Base-by-base conservation (phyloP, 1,140 invertebrate genomes). In the Glomeris maerens region DNA sequence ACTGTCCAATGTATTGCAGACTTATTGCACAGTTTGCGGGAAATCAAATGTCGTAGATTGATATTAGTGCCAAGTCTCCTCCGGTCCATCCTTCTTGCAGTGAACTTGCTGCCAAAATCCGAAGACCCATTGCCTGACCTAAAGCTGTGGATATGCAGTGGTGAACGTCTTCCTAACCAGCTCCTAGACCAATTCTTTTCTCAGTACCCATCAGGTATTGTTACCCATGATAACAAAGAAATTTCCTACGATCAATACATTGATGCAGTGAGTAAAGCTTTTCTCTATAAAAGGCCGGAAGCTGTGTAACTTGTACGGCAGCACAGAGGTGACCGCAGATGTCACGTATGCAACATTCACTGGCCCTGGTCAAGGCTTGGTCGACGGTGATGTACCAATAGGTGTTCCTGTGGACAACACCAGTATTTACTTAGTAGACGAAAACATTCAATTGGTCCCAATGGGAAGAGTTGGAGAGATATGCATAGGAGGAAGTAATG, bases 221-320 rank as follows among this genome's bases (percentile, higher is more conserved):
- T n/a, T n/a, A n/a, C n/a, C n/a, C n/a, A n/a, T n/a, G n/a, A n/a
- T n/a, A n/a, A n/a, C n/a, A n/a, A n/a, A n/a, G n/a, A n/a, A n/a
- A n/a, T n/a, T n/a, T n/a, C n/a, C n/a, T n/a, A n/a, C n/a, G n/a
- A n/a, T n/a, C n/a, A n/a, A n/a, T n/a, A n/a, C n/a, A n/a, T n/a
- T n/a, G n/a, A n/a, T n/a, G n/a, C 78, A 1, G 68, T 89, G 0
- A 66, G 76, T 1, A 70, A 76, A 4, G 64, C 77, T 0, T 59
- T 88, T 14, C 80, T 79, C 0, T 62, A 74, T 66, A 2, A 64
- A 70, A 47, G 67, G 71, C 2, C 76, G 78, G 50, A 68, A 72
- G 14, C 62, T 90, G 5, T 83, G 79, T 42, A 92, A 92, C 60
- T 89, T 89, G 62, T 92, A 90, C 57, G 87, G 87, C 0, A 88